Percentiles rank a stretch among this genome's conserved stretches.
These are phyloP conservation scores for Ctenicera cuprea DNA, from an alignment of 2,888 invertebrate species.

Conservation along the genomic window DNA sequence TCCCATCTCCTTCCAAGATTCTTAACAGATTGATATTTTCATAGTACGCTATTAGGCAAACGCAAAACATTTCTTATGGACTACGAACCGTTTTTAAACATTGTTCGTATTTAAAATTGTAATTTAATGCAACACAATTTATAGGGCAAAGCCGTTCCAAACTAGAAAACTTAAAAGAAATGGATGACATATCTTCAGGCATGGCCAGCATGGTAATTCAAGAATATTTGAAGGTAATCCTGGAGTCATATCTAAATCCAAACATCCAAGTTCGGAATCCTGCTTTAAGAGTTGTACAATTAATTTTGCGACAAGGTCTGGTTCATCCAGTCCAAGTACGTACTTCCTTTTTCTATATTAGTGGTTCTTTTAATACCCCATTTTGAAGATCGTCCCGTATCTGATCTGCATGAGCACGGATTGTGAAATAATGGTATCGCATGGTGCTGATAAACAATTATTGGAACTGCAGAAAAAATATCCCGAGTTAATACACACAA, in stretches of 20 bases:
- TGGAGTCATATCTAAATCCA: slow-evolving; percentile 89
- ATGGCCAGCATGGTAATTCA: slow-evolving; percentile 97
- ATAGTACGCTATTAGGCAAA: too few species aligned
- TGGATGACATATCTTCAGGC: slow-evolving; percentile 97
- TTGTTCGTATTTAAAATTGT: too few species aligned
- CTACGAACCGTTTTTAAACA: too few species aligned
- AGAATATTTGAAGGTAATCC: slow-evolving; percentile 90
- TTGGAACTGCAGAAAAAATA: slow-evolving; percentile 98
- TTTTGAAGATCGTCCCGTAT: slow-evolving; percentile 91
- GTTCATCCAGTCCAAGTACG: slow-evolving; percentile 91
- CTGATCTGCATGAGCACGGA: slow-evolving; percentile 96
- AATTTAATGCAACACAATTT: too few species aligned
- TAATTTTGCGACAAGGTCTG: slow-evolving; percentile 93
- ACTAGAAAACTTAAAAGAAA: slow-evolving; percentile 97
- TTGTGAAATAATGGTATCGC: slow-evolving; percentile 86
- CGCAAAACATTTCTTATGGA: too few species aligned
- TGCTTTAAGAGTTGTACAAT: slow-evolving; percentile 90
- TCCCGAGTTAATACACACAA: slow-evolving; percentile 95
- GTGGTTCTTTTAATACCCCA: slow-evolving; percentile 17
- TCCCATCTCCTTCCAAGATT: too few species aligned
- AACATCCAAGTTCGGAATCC: slow-evolving; percentile 87
- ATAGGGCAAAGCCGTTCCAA: slow-evolving; percentile 93
- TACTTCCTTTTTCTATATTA: not conserved
- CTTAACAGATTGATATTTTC: too few species aligned
- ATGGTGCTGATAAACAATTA: slow-evolving; percentile 94